Percentiles rank a stretch among this genome's conserved stretches.
These are phyloP conservation scores for Mayetiola destructor DNA, from an alignment of 2,888 invertebrate genomes.

Conservation along the genomic window DNA sequence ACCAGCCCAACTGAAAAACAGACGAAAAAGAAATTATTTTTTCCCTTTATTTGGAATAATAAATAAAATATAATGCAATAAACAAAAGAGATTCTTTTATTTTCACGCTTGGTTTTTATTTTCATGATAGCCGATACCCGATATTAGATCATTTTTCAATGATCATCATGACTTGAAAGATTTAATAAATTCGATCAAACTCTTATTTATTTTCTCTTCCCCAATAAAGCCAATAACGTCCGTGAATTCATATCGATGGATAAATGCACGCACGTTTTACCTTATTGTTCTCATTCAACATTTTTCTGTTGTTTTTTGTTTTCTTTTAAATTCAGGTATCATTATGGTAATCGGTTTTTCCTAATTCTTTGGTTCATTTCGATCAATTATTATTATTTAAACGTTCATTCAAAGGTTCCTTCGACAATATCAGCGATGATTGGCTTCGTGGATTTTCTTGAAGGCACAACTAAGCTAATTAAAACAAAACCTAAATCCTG, in stretches of 20 bases:
- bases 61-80: constrained; percentile 9
- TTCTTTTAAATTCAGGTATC: not conserved
- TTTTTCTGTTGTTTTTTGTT: too few species aligned
- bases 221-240: not conserved
- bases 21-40: too few species aligned
- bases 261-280: constrained; percentile 11
- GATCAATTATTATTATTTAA: too few species aligned
- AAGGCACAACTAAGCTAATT: too few species aligned
- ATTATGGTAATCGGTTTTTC: not conserved
- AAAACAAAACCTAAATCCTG: too few species aligned
- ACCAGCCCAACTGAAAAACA: too few species aligned
- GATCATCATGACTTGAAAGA: constrained; percentile 9
- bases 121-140: not conserved
- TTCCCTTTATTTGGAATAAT: too few species aligned
- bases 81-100: not conserved
- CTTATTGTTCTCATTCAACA: too few species aligned
- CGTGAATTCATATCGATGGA: not conserved
- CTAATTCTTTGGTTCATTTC: not conserved
- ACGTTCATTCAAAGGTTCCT: too few species aligned
- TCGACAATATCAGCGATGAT: too few species aligned
- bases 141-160: not conserved
- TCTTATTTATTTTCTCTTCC: not conserved
- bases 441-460: too few species aligned
- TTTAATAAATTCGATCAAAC: constrained; percentile 12
- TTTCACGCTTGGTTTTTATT: not conserved